Evolutionary conservation across 2,888 invertebrate species (phyloP).

Genomic region (Aporophyla lueneburgensis): DNA sequence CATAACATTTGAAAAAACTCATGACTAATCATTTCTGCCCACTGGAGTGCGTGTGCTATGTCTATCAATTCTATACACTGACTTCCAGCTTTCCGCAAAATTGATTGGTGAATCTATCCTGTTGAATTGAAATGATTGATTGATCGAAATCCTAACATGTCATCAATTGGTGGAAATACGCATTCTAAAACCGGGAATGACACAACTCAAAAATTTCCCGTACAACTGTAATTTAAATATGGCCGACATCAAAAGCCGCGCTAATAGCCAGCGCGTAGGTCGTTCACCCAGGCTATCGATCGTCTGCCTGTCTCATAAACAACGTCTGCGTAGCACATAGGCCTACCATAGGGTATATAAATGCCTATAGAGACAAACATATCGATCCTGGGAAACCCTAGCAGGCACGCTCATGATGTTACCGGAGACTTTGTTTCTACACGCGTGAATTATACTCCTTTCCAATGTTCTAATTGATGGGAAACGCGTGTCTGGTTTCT

Average conservation of each 20-base stretch:
- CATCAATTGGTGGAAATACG: not conserved
- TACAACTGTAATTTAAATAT: slow-evolving; percentile 28
- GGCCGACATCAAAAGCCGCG: slow-evolving; percentile 24
- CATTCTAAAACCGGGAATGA: not conserved
- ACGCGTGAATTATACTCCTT: slow-evolving; percentile 23
- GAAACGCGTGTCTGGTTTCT: slow-evolving; percentile 37
- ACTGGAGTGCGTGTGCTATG: not conserved
- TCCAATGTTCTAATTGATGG: slow-evolving; percentile 23
- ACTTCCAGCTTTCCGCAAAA: slow-evolving; percentile 7
- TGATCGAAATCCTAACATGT: slow-evolving; percentile 1
- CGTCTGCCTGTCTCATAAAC: slow-evolving; percentile 36
- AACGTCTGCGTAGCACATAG: slow-evolving; percentile 32
- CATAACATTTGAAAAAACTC: not conserved
- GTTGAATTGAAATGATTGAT: slow-evolving; percentile 22
- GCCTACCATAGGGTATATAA: slow-evolving; percentile 9
- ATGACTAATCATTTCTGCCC: not conserved
- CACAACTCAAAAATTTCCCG: not conserved
- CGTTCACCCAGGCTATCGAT: slow-evolving; percentile 56
- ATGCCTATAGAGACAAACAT: slow-evolving; percentile 4
- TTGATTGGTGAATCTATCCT: not conserved
- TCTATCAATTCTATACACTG: not conserved
- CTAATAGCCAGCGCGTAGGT: slow-evolving; percentile 45
- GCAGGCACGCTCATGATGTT: not conserved
- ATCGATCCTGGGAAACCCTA: slow-evolving; percentile 52
- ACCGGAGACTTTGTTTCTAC: slow-evolving; percentile 13